Evolutionary conservation across 2,113 vertebrate genomes (phyloP).

Genomic region (Hemichromis elongatus): DNA sequence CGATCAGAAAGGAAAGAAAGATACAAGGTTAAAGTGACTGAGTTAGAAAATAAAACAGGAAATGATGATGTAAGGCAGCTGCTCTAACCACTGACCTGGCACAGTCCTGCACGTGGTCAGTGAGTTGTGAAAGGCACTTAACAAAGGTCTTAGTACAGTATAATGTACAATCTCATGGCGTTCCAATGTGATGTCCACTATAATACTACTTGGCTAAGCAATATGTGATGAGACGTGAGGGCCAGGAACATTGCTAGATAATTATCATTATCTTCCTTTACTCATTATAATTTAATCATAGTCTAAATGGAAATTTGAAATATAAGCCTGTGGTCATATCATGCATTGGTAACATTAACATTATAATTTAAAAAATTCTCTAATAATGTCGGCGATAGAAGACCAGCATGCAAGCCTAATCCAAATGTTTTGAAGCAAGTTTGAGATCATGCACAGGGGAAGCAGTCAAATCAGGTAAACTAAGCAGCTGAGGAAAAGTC

Average conservation of each 20-base stretch:
- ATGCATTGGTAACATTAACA: not conserved
- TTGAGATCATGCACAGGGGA: not conserved
- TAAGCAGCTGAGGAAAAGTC: not conserved
- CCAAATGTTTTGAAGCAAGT: not conserved
- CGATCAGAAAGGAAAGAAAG: not conserved
- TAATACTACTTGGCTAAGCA: not conserved
- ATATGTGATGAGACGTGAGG: not conserved
- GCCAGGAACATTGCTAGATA: not conserved
- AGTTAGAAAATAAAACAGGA: not conserved
- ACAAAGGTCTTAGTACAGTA: not conserved
- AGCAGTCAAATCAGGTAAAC: not conserved
- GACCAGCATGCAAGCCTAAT: not conserved
- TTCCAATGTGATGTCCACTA: not conserved
- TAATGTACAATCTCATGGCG: not conserved
- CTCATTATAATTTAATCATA: conserved; percentile 35
- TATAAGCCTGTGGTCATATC: not conserved
- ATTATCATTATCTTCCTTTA: conserved; percentile 16
- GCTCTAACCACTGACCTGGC: not conserved
- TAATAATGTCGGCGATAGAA: not conserved
- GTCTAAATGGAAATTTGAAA: conserved; percentile 12
- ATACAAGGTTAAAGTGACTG: not conserved
- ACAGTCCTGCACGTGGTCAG: not conserved
- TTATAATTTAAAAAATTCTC: not conserved
- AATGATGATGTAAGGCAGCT: not conserved
- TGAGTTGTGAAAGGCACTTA: not conserved